Base-by-base conservation (phyloP, 2,797 vertebrate species). In the Vireo griseus region DNA sequence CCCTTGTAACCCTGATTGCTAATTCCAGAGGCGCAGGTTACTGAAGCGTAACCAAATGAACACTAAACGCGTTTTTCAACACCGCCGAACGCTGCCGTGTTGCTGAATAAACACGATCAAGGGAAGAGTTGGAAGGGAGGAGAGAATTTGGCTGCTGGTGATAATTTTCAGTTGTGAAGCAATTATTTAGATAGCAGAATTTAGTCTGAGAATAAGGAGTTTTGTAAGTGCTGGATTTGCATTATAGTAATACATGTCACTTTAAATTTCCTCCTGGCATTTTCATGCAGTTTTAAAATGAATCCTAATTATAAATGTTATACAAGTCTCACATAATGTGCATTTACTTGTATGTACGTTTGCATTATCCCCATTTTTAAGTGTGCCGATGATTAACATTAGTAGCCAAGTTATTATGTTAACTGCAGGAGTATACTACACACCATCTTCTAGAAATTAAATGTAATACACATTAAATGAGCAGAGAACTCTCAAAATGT, bases 291-390 rank as follows among this genome's bases (percentile, higher is more conserved):
- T 91, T 95, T 87, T 62, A 52, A 95, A 96, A 94, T 67, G 37
- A 94, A 86, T 94, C 83, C 37, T 92, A 92, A 96, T 93, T 95
- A 90, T 88, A 91, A 92, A 92, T 89, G 66, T 93, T 96, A 81
- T 80, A 84, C 40, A 76, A 89, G 51, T 80, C 85, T 71, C 80
- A 91, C 44, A 76, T 94, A 87, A 96, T 78, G 55, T 91, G 86
- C 94, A 92, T 93, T 94, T 94, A 90, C 57, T 88, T 88, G 48
- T 85, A 55, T 51, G 40, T 52, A 82, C 39, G 66, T 82, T 95
- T 88, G 57, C 68, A 94, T 96, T 92, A 72, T 31, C 68, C 69
- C 86, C 25, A 65, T 88, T 95, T 92, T 86, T 89, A 92, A 94
- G 47, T 17, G 45, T 67, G 48, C 29, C 72, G 86, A 73, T 87